These are phyloP conservation scores for Eristalinus sepulchralis DNA, from an alignment of 2,888 invertebrate species.

Conservation along the genomic window DNA sequence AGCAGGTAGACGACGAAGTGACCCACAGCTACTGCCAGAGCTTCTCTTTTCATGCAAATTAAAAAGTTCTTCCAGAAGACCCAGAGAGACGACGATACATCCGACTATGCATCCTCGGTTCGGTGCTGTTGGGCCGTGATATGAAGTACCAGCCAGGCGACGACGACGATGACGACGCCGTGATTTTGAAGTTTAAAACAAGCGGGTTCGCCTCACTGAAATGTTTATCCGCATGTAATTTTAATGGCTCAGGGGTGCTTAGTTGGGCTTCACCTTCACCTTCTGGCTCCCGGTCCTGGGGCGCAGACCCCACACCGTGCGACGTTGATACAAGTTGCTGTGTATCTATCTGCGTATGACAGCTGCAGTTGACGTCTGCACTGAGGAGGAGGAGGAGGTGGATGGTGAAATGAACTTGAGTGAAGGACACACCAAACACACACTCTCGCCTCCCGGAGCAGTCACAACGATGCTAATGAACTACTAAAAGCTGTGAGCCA, in stretches of 20 bases:
- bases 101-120: slow-evolving; percentile 7
- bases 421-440: slow-evolving; percentile 26
- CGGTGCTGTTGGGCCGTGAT: neutral
- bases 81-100: neutral
- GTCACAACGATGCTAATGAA: slow-evolving; percentile 60
- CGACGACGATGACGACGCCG: no score
- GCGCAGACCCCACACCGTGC: neutral
- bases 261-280: slow-evolving; percentile 35
- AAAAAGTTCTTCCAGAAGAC: slow-evolving; percentile 37
- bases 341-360: slow-evolving; percentile 40
- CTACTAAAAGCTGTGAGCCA: slow-evolving; percentile 49
- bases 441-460: neutral
- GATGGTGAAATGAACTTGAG: slow-evolving; percentile 47
- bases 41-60: slow-evolving; percentile 40
- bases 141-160: neutral
- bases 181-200: slow-evolving; percentile 24
- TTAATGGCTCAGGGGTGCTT: slow-evolving; percentile 45
- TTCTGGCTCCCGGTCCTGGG: neutral
- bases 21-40: slow-evolving; percentile 38
- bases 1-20: slow-evolving; percentile 40
- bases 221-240: slow-evolving; percentile 36
- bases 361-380: slow-evolving; percentile 53
- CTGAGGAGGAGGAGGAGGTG: no score
- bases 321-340: neutral
- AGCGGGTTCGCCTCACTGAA: slow-evolving; percentile 1